Conservation (phyloP, 2,797 vertebrate genomes). For the Chromis chromis region DNA sequence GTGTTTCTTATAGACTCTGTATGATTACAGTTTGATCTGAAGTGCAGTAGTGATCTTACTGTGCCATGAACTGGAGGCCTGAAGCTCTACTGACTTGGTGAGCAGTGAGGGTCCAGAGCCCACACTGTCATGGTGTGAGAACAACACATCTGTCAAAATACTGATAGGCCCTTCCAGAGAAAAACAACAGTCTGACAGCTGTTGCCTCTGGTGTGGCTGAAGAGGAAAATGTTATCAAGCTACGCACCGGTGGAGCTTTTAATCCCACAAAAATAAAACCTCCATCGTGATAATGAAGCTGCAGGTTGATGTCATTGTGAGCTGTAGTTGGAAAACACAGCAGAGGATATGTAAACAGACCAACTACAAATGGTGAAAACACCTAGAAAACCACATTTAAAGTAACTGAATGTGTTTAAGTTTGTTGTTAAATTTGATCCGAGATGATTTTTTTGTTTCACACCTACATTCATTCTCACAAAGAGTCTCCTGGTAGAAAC, state of each 20-base stretch:
- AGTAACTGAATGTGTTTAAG: too few relatives aligned
- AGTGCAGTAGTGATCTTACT: neutral
- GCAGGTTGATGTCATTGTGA: neutral
- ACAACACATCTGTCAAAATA: constrained; percentile 78
- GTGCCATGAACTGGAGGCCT: constrained; percentile 4
- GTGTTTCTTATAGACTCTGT: neutral
- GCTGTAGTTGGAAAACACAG: too few relatives aligned
- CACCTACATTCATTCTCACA: neutral
- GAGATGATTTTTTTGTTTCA: neutral
- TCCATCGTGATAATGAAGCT: neutral
- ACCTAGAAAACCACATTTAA: too few relatives aligned
- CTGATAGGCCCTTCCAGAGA: constrained; percentile 53
- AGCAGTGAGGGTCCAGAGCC: constrained; percentile 40
- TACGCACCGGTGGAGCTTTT: constrained; percentile 14
- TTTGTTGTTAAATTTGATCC: too few relatives aligned
- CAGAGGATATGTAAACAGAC: too few relatives aligned
- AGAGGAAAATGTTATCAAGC: constrained; percentile 37
- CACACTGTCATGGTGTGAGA: constrained; percentile 51
- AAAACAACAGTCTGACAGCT: constrained; percentile 63
- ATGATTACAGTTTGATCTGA: neutral
- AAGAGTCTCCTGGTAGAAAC: neutral
- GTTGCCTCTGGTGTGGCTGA: constrained; percentile 52
- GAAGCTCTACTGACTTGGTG: constrained; percentile 23
- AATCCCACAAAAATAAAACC: constrained; percentile 35
- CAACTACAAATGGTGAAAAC: too few relatives aligned